Percentiles rank a stretch among this genome's conserved stretches.
These are phyloP conservation scores for Pachypanchax playfairii DNA, from an alignment of 2,113 vertebrate genomes.

Conservation along the genomic window DNA sequence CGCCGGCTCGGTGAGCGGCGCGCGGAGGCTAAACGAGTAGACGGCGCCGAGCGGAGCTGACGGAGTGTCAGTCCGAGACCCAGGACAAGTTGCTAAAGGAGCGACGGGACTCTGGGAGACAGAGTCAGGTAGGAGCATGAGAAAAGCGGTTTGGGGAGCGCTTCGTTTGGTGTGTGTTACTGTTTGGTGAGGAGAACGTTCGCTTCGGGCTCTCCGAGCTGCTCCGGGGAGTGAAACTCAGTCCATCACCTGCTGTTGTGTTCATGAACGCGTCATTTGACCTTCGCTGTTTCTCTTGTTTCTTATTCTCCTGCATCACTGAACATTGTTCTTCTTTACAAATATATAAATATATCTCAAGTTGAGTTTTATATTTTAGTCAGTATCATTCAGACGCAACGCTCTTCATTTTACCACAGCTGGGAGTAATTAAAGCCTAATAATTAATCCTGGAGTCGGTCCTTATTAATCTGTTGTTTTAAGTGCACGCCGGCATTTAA, in stretches of 20 bases:
- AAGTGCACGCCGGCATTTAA: slow-evolving; percentile 8
- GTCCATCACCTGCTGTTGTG: slow-evolving; percentile 1
- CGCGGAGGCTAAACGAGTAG: slow-evolving; percentile 13
- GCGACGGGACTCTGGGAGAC: neutral
- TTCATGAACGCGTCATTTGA: slow-evolving; percentile 3
- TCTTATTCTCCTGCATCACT: no score
- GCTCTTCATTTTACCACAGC: no score
- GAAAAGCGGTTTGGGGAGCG: neutral
- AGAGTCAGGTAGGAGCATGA: slow-evolving; percentile 40
- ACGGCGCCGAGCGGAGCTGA: slow-evolving; percentile 15
- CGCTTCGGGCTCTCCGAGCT: slow-evolving; percentile 7
- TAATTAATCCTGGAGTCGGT: neutral
- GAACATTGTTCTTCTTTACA: no score
- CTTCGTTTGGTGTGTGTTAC: no score
- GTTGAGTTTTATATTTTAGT: no score
- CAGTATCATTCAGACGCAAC: no score
- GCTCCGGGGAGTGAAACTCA: slow-evolving; percentile 15
- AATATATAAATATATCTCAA: no score
- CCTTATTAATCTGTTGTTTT: neutral
- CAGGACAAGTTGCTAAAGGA: slow-evolving; percentile 21
- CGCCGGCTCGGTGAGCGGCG: slow-evolving; percentile 1
- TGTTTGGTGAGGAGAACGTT: no score
- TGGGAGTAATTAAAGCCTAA: neutral
- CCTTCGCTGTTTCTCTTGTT: neutral
- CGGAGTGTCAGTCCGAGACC: neutral